Conservation (phyloP, 2,797 vertebrate species). For the Meriones psammophilus region DNA sequence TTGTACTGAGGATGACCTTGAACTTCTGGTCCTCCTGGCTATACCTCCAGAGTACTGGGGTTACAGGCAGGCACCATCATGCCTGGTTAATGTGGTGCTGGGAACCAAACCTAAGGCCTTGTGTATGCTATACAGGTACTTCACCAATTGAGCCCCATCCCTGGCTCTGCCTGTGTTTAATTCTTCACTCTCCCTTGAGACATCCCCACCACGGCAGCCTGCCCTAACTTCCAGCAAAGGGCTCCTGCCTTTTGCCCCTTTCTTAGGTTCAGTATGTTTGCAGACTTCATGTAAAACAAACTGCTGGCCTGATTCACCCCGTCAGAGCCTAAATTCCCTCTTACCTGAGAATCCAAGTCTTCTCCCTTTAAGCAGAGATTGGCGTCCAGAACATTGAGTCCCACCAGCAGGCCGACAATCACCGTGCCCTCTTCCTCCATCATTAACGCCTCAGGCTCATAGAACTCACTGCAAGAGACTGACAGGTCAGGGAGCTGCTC, state of each 20-base stretch:
- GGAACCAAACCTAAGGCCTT: background rate
- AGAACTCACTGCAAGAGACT: conserved; percentile 94
- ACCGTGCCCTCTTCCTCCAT: conserved; percentile 97
- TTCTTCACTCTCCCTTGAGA: background rate
- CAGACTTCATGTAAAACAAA: background rate
- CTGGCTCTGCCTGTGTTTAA: background rate
- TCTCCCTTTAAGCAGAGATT: conserved; percentile 99
- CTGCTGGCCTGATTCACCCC: background rate
- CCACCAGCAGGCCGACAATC: conserved; percentile 96
- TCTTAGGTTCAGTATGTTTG: background rate
- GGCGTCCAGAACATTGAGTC: conserved; percentile 98
- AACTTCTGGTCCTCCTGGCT: background rate
- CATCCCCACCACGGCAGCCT: background rate
- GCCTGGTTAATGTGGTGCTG: background rate
- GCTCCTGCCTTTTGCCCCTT: background rate
- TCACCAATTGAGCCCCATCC: background rate
- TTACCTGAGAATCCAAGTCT: conserved; percentile 98
- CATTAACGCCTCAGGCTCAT: conserved; percentile 95
- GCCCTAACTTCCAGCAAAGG: background rate
- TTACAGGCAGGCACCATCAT: background rate
- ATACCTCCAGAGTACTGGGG: too few relatives aligned
- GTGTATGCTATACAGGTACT: background rate
- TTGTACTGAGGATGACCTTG: background rate
- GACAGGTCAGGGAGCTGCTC: background rate
- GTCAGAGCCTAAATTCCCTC: background rate